Percentiles rank a stretch among this genome's conserved stretches.
Evolutionary conservation across 2,888 invertebrate species (phyloP).

Genomic region (Morpho achilles): DNA sequence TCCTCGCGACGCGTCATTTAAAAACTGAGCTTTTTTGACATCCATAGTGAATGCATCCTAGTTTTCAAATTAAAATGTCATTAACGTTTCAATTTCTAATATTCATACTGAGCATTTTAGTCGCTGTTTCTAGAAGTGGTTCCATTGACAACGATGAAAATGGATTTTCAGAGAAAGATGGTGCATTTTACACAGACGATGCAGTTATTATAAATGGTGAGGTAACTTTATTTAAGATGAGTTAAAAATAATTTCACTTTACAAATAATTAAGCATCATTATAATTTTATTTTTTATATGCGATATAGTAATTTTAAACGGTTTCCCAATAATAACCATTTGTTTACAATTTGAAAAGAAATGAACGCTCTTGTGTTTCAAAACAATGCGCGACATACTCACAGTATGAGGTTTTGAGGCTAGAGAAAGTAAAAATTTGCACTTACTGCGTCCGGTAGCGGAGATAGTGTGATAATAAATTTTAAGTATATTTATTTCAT

Average conservation of each 20-base stretch:
- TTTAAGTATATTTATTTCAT: too few species aligned
- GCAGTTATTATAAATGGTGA: slow-evolving; percentile 73
- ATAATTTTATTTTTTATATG: too few species aligned
- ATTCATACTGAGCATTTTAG: slow-evolving; percentile 41
- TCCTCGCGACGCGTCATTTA: slow-evolving; percentile 49
- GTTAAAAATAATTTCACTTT: too few species aligned
- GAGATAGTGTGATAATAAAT: slow-evolving; percentile 11
- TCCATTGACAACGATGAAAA: slow-evolving; percentile 36
- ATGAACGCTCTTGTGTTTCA: slow-evolving; percentile 31
- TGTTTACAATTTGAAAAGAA: not conserved
- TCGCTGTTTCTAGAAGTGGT: slow-evolving; percentile 52
- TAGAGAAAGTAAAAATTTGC: slow-evolving; percentile 75
- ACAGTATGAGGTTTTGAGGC: slow-evolving; percentile 72
- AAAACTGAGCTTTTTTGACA: slow-evolving; percentile 25
- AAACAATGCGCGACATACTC: slow-evolving; percentile 61
- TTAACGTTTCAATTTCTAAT: slow-evolving; percentile 32
- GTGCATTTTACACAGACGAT: slow-evolving; percentile 67
- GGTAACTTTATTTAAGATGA: slow-evolving; percentile 23
- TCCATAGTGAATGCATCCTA: slow-evolving; percentile 41
- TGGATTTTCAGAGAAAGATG: slow-evolving; percentile 62
- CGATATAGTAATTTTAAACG: too few species aligned
- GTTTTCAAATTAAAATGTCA: slow-evolving; percentile 27
- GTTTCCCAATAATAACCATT: too few species aligned
- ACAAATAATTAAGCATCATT: too few species aligned
- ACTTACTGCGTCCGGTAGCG: slow-evolving; percentile 52